These are phyloP conservation scores for Micronycteris hirsuta DNA, from an alignment of 2,113 vertebrate species.

Conservation along the genomic window DNA sequence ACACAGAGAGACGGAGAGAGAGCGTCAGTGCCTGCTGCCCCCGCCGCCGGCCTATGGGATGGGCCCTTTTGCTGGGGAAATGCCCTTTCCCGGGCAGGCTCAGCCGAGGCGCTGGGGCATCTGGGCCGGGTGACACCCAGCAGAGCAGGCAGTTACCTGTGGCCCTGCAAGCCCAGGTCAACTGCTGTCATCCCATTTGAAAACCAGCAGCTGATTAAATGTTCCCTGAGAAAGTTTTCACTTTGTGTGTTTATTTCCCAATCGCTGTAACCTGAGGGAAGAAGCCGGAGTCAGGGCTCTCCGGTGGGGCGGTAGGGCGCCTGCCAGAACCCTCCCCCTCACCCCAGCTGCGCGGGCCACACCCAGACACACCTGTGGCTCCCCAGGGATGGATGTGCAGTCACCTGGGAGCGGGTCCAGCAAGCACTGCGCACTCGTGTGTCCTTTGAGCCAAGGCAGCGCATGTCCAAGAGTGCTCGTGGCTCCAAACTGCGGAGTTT, in stretches of 20 bases:
- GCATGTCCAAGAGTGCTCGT: background rate
- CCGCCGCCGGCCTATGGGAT: rapidly evolving
- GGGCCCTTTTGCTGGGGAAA: background rate
- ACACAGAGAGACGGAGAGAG: background rate
- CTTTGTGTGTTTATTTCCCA: background rate
- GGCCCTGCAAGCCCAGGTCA: background rate
- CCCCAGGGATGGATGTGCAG: background rate
- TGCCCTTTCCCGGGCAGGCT: background rate
- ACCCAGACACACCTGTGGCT: background rate
- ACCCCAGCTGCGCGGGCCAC: rapidly evolving
- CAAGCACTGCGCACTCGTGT: background rate
- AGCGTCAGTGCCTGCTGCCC: background rate
- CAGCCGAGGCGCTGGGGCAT: background rate
- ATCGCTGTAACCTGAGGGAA: background rate
- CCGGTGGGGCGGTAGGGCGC: background rate
- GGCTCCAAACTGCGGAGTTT: background rate
- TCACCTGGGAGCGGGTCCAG: background rate
- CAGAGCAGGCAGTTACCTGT: background rate
- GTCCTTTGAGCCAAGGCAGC: background rate
- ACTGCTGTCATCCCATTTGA: background rate
- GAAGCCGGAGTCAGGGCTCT: background rate
- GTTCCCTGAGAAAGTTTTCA: background rate
- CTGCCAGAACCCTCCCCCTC: background rate
- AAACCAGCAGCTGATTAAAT: background rate
- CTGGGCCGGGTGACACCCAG: too few relatives aligned